Conservation (phyloP, 1,140 invertebrate species). For the Hyposmocoma kahamanoa region DNA sequence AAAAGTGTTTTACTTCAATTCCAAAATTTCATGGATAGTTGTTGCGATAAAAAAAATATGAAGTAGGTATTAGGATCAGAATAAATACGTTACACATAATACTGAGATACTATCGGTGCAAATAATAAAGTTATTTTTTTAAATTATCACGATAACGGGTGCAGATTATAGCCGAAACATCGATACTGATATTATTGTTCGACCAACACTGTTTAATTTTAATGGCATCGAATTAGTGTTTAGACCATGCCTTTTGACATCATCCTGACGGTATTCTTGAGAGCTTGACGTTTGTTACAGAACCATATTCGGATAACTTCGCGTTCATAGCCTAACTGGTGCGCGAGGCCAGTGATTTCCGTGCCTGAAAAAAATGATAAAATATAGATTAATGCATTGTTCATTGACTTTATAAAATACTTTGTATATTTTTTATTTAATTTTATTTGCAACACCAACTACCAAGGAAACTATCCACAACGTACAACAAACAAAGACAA, state of each 20-base stretch:
- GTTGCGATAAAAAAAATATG: no score
- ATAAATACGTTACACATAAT: no score
- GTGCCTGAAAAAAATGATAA: conserved; percentile 89
- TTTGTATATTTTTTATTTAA: no score
- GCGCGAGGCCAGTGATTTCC: conserved; percentile 95
- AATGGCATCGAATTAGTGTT: conserved; percentile 14
- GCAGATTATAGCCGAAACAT: conserved; percentile 25
- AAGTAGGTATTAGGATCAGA: no score
- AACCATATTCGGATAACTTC: conserved; percentile 99
- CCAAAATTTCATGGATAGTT: conserved; percentile 8
- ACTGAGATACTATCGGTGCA: conserved; percentile 30
- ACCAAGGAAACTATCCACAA: no score
- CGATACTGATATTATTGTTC: conserved; percentile 23
- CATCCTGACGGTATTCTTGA: conserved; percentile 96
- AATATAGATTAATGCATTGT: no score
- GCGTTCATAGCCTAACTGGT: conserved; percentile 95
- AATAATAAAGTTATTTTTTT: conserved; percentile 32
- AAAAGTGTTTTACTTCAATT: conserved; percentile 43
- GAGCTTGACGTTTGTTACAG: conserved; percentile 97
- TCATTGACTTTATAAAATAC: no score
- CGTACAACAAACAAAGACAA: no score
- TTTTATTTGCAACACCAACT: no score
- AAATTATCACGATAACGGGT: conserved; percentile 29
- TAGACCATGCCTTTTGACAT: conserved; percentile 87
- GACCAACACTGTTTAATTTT: background rate